These are phyloP conservation scores for Neuroterus valhalla DNA, from an alignment of 1,140 invertebrate species.

Conservation along the genomic window DNA sequence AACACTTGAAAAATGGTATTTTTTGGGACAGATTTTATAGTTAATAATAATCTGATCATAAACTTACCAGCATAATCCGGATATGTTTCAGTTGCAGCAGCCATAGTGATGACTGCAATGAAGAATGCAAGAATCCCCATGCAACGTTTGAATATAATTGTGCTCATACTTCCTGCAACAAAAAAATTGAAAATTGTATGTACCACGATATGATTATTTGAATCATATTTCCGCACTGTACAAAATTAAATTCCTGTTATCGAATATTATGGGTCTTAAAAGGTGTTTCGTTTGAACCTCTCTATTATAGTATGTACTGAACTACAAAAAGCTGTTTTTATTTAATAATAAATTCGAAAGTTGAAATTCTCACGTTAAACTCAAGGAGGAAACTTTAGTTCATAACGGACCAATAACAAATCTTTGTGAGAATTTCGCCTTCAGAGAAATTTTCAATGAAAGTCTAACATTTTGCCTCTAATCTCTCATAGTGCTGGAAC, in stretches of 20 bases:
- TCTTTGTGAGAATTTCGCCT: not conserved
- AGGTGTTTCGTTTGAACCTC: not conserved
- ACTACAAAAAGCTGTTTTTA: not conserved
- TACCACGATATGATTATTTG: too few species aligned
- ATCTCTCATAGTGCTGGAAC: not conserved
- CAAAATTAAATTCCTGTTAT: not conserved
- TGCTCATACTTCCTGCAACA: slow-evolving; percentile 43
- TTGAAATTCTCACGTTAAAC: not conserved
- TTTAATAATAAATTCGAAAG: not conserved
- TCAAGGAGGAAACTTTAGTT: not conserved
- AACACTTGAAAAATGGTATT: too few species aligned
- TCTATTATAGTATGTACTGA: not conserved
- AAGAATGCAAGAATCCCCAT: slow-evolving; percentile 40
- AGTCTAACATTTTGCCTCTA: not conserved
- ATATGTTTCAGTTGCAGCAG: slow-evolving; percentile 56
- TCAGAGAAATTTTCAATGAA: not conserved
- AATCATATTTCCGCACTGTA: not conserved
- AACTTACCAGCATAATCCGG: slow-evolving; percentile 61
- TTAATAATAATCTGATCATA: too few species aligned
- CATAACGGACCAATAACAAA: not conserved
- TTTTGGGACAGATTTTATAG: too few species aligned
- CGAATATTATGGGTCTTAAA: not conserved
- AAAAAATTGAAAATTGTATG: not conserved
- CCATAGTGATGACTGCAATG: slow-evolving; percentile 41
- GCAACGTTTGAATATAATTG: slow-evolving; percentile 45